Percentiles rank a stretch among this genome's conserved stretches.
Evolutionary conservation across 1,140 invertebrate genomes (phyloP).

Genomic region (Ceratina japonica): DNA sequence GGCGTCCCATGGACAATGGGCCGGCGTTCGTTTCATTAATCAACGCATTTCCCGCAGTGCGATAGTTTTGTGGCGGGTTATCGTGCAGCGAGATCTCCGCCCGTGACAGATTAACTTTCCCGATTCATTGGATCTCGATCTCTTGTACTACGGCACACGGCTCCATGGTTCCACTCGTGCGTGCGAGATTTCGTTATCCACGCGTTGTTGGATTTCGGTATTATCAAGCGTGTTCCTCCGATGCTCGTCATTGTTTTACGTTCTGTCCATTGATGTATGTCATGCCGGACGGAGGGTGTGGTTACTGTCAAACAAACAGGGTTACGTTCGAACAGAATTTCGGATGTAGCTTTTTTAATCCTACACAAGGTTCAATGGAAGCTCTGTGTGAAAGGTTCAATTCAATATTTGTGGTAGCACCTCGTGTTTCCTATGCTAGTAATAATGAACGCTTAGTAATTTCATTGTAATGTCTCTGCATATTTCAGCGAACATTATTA

Average conservation of each 20-base stretch:
- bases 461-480: not conserved
- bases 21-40: conserved; percentile 30
- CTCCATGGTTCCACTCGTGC: conserved; percentile 25
- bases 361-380: no score
- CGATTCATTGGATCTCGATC: not conserved
- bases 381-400: no score
- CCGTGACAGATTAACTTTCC: conserved; percentile 31
- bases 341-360: no score
- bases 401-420: no score
- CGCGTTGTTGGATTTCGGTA: conserved; percentile 10
- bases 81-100: conserved; percentile 17
- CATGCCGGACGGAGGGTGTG: not conserved
- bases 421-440: no score
- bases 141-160: not conserved
- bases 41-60: conserved; percentile 22
- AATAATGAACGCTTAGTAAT: no score
- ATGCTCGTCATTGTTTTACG: not conserved
- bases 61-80: conserved; percentile 30
- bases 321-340: not conserved
- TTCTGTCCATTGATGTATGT: not conserved
- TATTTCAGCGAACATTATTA: not conserved
- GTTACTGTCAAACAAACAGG: not conserved
- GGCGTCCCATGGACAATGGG: conserved; percentile 19
- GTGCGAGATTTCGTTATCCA: conserved; percentile 35
- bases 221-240: conserved; percentile 4